Base-by-base conservation (phyloP, 2,797 vertebrate species). In the Neopelma chrysocephalum region DNA sequence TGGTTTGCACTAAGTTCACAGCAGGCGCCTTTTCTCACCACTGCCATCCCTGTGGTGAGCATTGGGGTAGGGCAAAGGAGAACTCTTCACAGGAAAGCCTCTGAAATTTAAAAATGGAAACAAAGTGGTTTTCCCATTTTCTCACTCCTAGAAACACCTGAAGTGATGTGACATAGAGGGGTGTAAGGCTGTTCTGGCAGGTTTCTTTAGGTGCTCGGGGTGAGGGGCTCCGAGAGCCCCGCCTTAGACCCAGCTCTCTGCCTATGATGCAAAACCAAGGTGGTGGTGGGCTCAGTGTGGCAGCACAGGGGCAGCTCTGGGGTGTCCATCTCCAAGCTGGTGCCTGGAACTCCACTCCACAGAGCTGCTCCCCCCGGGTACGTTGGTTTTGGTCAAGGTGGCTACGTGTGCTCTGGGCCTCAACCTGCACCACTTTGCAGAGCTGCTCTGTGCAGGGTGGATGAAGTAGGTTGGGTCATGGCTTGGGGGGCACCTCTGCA, bases 281-380 rank as follows among this genome's bases (percentile, higher is more conserved):
- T 29, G 21, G 9, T 17, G 22, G 2, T 53, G 75, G 38, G 45
- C 66, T 65, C 29, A 5, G 38, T 4, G 62, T 25, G 71, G 43
- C 42, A 82, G 60, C 60, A 9, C 45, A 34, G 62, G 23, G 54
- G 10, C 70, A 69, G 40, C 56, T 38, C 42, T 20, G 31, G n/a
- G 43, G 22, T 29, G 40, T 42, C 50, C 42, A 2, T 36, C 54
- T 64, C 76, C 68, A 15, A 11, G 31, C 12, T 32, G n/a, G 14
- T 42, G 23, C 29, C 17, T 13, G 61, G 36, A 48, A 40, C 22
- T 45, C 32, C 1, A 4, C 27, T 58, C 29, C 21, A 29, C 0
- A 0, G 32, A 40, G 29, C 27, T 66, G 23, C 11, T 48, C 17
- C 22, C 5, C 9, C 23, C 1, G 0, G 36, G 4, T 4, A 1